Conservation (phyloP, 2,888 invertebrate genomes). For the Eugnorisma glareosa region DNA sequence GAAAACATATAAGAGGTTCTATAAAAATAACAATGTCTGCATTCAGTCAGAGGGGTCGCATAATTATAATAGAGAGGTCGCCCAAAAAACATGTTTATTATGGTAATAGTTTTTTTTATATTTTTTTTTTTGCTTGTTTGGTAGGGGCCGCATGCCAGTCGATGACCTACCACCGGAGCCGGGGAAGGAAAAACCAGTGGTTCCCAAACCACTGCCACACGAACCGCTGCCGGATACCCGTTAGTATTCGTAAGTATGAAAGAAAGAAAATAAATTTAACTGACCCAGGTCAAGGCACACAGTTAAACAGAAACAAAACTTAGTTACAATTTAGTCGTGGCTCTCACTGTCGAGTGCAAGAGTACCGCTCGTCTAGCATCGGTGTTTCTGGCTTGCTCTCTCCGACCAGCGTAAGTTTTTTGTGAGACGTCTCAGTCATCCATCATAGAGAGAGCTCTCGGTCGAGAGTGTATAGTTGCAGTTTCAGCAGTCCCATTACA, state of each 20-base stretch:
- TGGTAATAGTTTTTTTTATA: neutral
- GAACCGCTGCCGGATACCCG: slow-evolving; percentile 15
- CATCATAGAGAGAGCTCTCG: neutral
- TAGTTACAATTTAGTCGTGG: neutral
- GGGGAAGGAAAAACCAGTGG: neutral
- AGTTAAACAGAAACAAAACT: neutral
- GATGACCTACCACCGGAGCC: fast-evolving
- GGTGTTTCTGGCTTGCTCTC: neutral
- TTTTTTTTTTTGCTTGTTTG: slow-evolving; percentile 1
- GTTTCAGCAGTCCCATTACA: neutral
- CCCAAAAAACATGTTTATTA: neutral
- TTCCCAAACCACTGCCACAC: slow-evolving; percentile 11
- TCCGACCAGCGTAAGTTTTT: neutral
- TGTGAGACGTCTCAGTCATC: neutral
- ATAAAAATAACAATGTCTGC: neutral
- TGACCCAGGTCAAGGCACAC: neutral
- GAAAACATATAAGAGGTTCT: neutral
- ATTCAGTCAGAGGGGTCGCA: neutral
- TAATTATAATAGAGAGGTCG: too few species aligned
- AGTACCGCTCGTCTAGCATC: neutral
- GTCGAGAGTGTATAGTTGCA: neutral
- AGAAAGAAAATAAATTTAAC: too few species aligned
- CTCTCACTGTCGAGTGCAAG: neutral
- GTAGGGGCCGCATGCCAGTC: slow-evolving; percentile 36
- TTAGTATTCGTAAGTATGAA: slow-evolving; percentile 21